Base-by-base conservation (phyloP, 2,113 vertebrate genomes). In the Lepisosteus oculatus region DNA sequence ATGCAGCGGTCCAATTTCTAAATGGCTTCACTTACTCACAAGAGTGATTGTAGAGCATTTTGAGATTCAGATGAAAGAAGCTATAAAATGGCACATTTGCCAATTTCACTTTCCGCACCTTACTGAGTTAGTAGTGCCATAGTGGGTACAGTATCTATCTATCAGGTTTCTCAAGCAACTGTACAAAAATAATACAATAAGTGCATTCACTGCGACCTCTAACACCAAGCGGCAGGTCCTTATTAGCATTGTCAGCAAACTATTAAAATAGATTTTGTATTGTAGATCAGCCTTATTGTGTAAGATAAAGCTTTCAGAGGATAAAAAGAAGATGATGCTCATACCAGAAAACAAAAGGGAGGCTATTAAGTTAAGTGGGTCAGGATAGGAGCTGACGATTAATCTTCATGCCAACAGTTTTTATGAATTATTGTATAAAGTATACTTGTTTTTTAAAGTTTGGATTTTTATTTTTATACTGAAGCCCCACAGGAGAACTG, bases 201-300 rank as follows among this genome's bases (percentile, higher is more conserved):
- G 29, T 29, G 29, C 29, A 29, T 29, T 29, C 29, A 29, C 29
- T 29, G 43, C 14, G 11, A 5, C 43, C 43, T 1, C 41, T 65
- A 17, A 14, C n/a, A n/a, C 42, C 13, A 47, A 47, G 44, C 45
- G 44, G 7, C 13, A 47, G 64, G n/a, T 43, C 43, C 64, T 66
- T 41, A 66, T 66, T 66, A 66, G 43, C 64, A 43, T 66, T 66
- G 64, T 66, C 64, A 66, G 64, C 64, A 66, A 15, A 66, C 42
- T 43, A 65, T 42, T 65, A 65, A 12, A 43, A 42, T 41, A 66
- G 64, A 47, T 41, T 66, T 66, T 45, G 64, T 14, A 44, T 3
- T 43, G 64, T 15, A 5, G 13, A 44, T 42, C 64, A 65, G 64
- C 43, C 9, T n/a, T 47, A n/a, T n/a, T 15, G 47, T 45, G 14